These are phyloP conservation scores for Meles meles DNA, from an alignment of 2,113 vertebrate genomes.

Conservation along the genomic window DNA sequence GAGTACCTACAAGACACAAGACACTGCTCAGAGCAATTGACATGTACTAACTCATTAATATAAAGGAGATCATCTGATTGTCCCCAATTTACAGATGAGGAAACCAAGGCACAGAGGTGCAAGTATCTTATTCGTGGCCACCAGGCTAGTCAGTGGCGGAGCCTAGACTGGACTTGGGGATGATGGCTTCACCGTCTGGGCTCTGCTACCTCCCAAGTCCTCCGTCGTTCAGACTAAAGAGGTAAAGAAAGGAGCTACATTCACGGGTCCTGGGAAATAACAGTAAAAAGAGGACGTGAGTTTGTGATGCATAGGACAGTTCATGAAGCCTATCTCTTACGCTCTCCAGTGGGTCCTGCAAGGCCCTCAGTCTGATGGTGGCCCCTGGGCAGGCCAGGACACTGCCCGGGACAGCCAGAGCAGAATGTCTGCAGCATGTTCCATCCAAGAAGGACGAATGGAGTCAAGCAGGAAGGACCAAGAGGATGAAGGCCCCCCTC, in stretches of 20 bases:
- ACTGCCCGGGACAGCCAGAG: not conserved
- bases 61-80: too few relatives aligned
- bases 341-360: not conserved
- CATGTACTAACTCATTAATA: accelerated
- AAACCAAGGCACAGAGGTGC: not conserved
- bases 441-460: not conserved
- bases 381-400: not conserved
- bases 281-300: not conserved
- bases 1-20: not conserved
- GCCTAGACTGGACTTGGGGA: not conserved
- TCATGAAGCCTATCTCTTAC: not conserved
- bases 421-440: not conserved
- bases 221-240: not conserved
- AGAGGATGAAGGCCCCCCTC: not conserved
- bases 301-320: not conserved
- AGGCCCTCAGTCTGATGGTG: not conserved
- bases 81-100: not conserved
- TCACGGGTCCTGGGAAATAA: not conserved
- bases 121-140: not conserved
- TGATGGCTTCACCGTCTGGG: not conserved
- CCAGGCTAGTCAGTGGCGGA: not conserved
- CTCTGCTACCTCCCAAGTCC: not conserved
- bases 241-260: not conserved
- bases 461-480: not conserved
- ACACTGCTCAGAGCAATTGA: not conserved